Base-by-base conservation (phyloP, 2,888 invertebrate genomes). In the Plagiodera versicolora region DNA sequence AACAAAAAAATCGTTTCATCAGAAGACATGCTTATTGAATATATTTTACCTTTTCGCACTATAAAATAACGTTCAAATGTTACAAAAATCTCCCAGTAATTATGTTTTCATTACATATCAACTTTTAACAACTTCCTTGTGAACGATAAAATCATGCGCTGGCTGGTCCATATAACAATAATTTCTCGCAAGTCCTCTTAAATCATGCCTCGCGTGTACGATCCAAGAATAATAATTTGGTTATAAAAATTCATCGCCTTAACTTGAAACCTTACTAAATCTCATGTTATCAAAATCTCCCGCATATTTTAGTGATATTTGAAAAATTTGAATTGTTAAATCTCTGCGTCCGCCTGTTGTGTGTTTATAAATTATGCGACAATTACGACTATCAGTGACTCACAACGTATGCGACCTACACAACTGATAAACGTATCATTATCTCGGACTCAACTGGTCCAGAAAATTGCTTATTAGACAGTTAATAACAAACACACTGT, bases 391-490 rank as follows among this genome's bases (percentile, higher is more conserved):
- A 39, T 39, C 18, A 46, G 46, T 46, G 46, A 46, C 46, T 46
- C 46, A 46, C 9, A 46, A 18, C 18, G 18, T 18, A 46, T 46
- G 10, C 46, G 11, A 39, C 46, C 46, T 16, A 46, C 46, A 46
- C 46, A 2, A 18, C 20, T 8, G 20, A 19, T 46, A 46, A 46
- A 46, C 18, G n/a, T 46, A 46, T 46, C 18, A 46, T 46, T 46
- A 46, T 46, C 18, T 46, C 20, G 19, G 9, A 20, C 46, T 4
- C 19, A 11, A 6, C 18, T n/a, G 18, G 6, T 5, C 5, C 45
- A n/a, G 16, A 16, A 16, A 46, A 46, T 46, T 46, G 46, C 46
- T 46, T 46, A 46, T 46, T 46, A 20, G 18, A 46, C 18, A 46
- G 46, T 46, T 46, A 18, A 20, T 16, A 46, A 6, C 4, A n/a